Conservation (phyloP, 2,888 invertebrate genomes). For the Hydrotaea diabolus region DNA sequence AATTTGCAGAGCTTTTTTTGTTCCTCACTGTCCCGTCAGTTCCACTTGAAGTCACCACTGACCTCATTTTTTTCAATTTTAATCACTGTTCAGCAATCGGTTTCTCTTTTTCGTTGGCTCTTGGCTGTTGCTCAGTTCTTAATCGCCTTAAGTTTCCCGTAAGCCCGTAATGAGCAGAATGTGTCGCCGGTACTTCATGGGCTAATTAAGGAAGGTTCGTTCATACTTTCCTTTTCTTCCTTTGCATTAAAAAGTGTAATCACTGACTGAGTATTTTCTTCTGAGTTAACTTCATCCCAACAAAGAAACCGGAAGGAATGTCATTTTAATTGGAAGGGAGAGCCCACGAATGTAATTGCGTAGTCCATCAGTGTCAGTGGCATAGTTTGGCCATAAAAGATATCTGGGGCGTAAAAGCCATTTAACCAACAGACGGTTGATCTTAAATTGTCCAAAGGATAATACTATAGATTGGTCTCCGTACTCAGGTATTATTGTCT, state of each 20-base stretch:
- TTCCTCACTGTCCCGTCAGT: neutral
- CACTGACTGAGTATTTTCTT: neutral
- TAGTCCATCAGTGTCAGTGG: neutral
- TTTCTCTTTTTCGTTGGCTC: too few relatives aligned
- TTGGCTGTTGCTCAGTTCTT: constrained; percentile 1
- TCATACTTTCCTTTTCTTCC: too few relatives aligned
- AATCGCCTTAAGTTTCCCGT: constrained; percentile 11
- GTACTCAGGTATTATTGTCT: too few relatives aligned
- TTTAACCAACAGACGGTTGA: too few relatives aligned
- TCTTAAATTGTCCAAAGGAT: too few relatives aligned
- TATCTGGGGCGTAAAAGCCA: too few relatives aligned
- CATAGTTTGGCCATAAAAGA: neutral
- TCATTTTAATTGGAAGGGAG: neutral
- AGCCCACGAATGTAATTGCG: neutral
- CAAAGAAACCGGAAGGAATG: neutral
- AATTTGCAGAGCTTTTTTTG: neutral
- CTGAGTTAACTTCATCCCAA: neutral
- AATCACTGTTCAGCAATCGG: neutral
- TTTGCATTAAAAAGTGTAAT: neutral
- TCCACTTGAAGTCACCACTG: constrained; percentile 6
- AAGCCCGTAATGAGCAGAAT: constrained; percentile 11
- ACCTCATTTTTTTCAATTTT: constrained; percentile 12
- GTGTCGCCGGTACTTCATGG: neutral
- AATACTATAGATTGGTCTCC: too few relatives aligned
- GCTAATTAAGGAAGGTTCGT: constrained; percentile 3